Evolutionary conservation across 2,797 vertebrate species (phyloP), one percentile per base, ranked within the genome.

Genomic region (Lagorchestes hirsutus): DNA sequence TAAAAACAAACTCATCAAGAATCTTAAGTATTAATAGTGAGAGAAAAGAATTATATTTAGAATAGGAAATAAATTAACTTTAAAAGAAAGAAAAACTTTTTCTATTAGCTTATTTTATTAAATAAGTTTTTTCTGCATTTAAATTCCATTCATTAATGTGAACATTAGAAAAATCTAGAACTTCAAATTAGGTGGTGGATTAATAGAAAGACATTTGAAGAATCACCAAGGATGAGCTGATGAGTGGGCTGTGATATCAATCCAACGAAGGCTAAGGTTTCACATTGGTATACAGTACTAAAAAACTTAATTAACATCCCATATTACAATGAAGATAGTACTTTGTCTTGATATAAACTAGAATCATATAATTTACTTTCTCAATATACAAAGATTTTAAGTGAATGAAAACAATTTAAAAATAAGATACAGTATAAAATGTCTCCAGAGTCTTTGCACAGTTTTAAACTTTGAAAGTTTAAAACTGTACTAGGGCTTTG

Each of bases 401-500:
- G 50, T 96, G 57, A 95, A 74, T 92, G 90, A 55, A 94, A 92
- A 92, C 92, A 67, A 94, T n/a, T 54, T 93, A 18, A 55, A 94
- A 92, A 92, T 91, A 67, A 93, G 24, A 46, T 93, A 18, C 91
- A 96, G 34, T n/a, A 46, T n/a, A 40, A 24, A 82, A 24, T 46
- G 67, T 82, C 16, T 82, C 67, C n/a, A 74, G 34, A 67, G 34
- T n/a, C 14, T 67, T 67, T n/a, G 62, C 92, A 55, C 5, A 92
- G 55, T 92, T 96, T 96, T 96, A 24, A 94, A 90, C 95, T 95
- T 24, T 91, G 27, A 93, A 92, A 94, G 54, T 57, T 90, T 96
- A 95, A 50, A 46, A 14, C 74, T 96, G 46, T 93, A 8, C 55
- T 13, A 46, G 34, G 92, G 9, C 46, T 93, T 46, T 27, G 28